Percentiles rank a stretch among this genome's conserved stretches.
Conservation (phyloP, 2,113 vertebrate species). For the Alosa alosa region DNA sequence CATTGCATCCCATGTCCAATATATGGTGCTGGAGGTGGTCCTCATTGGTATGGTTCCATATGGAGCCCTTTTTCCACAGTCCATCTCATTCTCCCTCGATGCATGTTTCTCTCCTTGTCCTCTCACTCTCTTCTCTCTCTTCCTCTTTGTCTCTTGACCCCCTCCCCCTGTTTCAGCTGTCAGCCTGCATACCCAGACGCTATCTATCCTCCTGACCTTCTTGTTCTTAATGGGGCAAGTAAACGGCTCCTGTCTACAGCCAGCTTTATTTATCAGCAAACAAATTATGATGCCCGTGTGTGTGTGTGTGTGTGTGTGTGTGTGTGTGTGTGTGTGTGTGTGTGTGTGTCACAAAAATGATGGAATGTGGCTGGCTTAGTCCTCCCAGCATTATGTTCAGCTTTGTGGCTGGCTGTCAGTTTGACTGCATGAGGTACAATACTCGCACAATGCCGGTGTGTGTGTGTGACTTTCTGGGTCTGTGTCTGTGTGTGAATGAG, state of each 20-base stretch:
- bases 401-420: background rate
- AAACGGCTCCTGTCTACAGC: conserved; percentile 62
- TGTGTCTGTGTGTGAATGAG: conserved; percentile 3
- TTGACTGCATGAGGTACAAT: background rate
- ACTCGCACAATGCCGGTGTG: background rate
- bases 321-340: conserved; percentile 15
- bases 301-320: conserved; percentile 31
- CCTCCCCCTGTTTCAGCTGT: conserved; percentile 42
- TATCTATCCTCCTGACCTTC: conserved; percentile 65
- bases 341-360: background rate
- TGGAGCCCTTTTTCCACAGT: background rate
- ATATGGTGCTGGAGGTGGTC: background rate
- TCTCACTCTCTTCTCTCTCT: conserved; percentile 13
- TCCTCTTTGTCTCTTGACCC: conserved; percentile 16
- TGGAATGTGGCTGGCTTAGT: background rate
- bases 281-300: conserved; percentile 55
- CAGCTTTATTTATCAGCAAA: conserved; percentile 66
- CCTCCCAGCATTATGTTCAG: background rate
- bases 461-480: background rate
- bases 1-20: background rate
- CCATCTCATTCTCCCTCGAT: background rate
- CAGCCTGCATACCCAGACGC: conserved; percentile 44
- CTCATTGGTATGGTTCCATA: background rate
- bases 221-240: conserved; percentile 67
- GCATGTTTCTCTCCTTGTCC: background rate